These are phyloP conservation scores for Pandemis cinnamomeana DNA, from an alignment of 2,888 invertebrate genomes.

Conservation along the genomic window DNA sequence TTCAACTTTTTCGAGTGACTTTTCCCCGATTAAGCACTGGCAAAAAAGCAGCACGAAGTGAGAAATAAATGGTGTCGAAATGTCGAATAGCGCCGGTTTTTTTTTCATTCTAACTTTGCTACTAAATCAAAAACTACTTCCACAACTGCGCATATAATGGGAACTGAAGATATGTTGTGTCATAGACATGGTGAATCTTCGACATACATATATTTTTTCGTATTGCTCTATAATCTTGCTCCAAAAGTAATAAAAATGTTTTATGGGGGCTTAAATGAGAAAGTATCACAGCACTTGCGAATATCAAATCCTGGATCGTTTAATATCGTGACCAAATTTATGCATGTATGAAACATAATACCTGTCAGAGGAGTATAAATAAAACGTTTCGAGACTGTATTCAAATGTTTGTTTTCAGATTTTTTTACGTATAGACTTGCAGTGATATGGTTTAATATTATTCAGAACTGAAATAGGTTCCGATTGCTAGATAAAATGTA, in stretches of 20 bases:
- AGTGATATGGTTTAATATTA: not conserved
- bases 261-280: constrained; percentile 42
- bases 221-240: constrained; percentile 45
- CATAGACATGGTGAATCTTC: constrained; percentile 39
- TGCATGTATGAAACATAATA: constrained; percentile 9
- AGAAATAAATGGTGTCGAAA: constrained; percentile 68
- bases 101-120: constrained; percentile 66
- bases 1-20: constrained; percentile 60
- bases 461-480: not conserved
- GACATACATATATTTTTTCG: constrained; percentile 32
- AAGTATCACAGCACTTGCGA: constrained; percentile 43
- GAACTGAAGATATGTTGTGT: constrained; percentile 45
- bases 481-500: not conserved
- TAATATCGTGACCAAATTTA: constrained; percentile 45
- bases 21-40: constrained; percentile 58
- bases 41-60: constrained; percentile 60
- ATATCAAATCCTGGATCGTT: constrained; percentile 40
- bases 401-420: not conserved
- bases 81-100: constrained; percentile 63
- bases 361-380: not conserved
- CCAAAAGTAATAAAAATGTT: constrained; percentile 46
- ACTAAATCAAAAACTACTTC: constrained; percentile 70
- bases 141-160: constrained; percentile 46
- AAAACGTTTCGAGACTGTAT: not conserved
- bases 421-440: not conserved